These are phyloP conservation scores for Selenia dentaria DNA, from an alignment of 2,888 invertebrate genomes.

Conservation along the genomic window DNA sequence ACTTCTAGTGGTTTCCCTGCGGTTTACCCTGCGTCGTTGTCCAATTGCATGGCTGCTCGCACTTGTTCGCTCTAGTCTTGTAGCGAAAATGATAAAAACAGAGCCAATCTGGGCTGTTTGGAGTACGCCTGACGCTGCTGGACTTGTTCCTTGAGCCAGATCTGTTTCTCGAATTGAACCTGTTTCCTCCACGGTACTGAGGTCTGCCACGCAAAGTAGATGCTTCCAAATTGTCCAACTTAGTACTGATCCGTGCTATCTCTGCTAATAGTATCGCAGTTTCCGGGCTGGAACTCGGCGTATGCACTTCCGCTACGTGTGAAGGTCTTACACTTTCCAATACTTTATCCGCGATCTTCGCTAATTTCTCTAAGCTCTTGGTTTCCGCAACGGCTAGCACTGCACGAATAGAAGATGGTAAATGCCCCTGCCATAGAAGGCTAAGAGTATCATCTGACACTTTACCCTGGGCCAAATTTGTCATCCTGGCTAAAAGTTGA, in stretches of 20 bases:
- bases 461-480: constrained; percentile 17
- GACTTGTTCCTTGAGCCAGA: too few relatives aligned
- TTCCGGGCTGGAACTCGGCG: too few relatives aligned
- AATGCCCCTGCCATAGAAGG: constrained; percentile 10
- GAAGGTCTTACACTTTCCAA: constrained; percentile 3
- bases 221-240: background rate
- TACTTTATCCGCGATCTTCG: constrained; percentile 3
- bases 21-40: background rate
- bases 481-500: constrained; percentile 28
- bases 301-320: background rate
- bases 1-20: background rate
- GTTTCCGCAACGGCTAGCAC: background rate
- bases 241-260: background rate
- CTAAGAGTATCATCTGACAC: constrained; percentile 12
- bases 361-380: background rate
- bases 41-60: constrained; percentile 3
- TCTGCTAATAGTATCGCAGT: too few relatives aligned
- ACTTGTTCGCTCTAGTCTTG: background rate
- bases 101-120: constrained; percentile 2
- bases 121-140: too few relatives aligned
- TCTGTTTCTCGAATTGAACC: too few relatives aligned
- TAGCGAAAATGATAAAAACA: constrained; percentile 11
- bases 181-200: background rate
- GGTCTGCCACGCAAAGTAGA: background rate
- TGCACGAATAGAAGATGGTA: constrained; percentile 5